These are phyloP conservation scores for Sinohyriopsis cumingii DNA, from an alignment of 2,888 invertebrate genomes.

Conservation along the genomic window DNA sequence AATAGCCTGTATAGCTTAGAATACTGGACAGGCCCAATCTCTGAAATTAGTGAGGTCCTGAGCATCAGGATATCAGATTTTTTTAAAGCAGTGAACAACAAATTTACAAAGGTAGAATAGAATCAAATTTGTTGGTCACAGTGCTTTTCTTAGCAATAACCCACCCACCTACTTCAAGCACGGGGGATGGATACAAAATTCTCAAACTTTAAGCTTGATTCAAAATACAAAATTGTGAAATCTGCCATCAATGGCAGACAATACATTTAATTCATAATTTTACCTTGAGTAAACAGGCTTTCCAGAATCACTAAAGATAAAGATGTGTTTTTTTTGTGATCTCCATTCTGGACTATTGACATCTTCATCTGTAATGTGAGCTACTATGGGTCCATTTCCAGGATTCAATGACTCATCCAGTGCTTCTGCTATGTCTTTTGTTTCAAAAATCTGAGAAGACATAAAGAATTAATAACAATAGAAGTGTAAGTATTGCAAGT, in stretches of 20 bases:
- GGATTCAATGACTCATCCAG: slow-evolving; percentile 9
- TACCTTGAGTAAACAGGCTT: slow-evolving; percentile 96
- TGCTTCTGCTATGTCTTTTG: slow-evolving; percentile 28
- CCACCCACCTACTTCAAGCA: neutral
- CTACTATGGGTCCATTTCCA: slow-evolving; percentile 1
- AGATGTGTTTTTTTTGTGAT: slow-evolving; percentile 90
- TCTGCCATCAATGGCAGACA: no score
- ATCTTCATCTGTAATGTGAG: slow-evolving; percentile 57
- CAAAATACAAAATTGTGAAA: neutral
- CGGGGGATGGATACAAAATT: no score
- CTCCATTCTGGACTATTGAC: slow-evolving; percentile 78
- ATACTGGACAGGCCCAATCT: no score
- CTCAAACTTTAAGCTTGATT: neutral
- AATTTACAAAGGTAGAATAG: no score
- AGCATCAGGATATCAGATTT: no score
- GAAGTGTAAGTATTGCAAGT: neutral
- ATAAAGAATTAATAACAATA: neutral
- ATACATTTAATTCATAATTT: neutral
- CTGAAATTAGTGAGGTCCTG: no score
- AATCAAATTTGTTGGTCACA: no score
- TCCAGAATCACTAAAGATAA: slow-evolving; percentile 94
- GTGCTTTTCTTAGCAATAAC: no score
- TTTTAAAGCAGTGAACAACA: no score
- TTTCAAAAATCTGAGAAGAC: slow-evolving; percentile 16
- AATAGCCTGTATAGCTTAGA: no score